Percentiles rank a stretch among this genome's conserved stretches.
These are phyloP conservation scores for Aelia acuminata DNA, from an alignment of 2,888 invertebrate species.

Conservation along the genomic window DNA sequence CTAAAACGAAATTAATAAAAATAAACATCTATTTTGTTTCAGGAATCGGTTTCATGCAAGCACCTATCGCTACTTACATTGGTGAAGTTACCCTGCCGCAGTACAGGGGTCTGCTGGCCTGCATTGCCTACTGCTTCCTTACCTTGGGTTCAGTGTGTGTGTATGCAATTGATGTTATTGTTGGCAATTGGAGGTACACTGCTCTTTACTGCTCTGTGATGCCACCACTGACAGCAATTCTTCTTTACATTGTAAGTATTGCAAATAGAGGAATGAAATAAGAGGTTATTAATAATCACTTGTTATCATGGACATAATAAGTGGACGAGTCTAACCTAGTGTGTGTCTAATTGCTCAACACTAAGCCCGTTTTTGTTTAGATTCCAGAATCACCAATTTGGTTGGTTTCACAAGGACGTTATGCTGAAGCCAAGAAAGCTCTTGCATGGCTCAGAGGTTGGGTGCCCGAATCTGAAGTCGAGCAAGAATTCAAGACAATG, in stretches of 20 bases:
- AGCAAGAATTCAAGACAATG: slow-evolving; percentile 61
- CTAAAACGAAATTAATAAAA: too few relatives aligned
- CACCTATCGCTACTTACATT: slow-evolving; percentile 63
- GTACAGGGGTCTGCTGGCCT: slow-evolving; percentile 62
- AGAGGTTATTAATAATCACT: too few relatives aligned
- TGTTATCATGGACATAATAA: too few relatives aligned
- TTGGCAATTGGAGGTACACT: slow-evolving; percentile 61
- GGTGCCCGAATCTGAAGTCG: slow-evolving; percentile 61
- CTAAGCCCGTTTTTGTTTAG: too few relatives aligned
- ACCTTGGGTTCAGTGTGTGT: slow-evolving; percentile 62
- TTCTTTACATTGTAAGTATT: slow-evolving; percentile 62
- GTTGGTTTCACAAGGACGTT: slow-evolving; percentile 61
- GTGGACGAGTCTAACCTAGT: too few relatives aligned
- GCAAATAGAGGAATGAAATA: background rate
- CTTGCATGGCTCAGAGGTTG: slow-evolving; percentile 63
- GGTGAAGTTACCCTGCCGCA: slow-evolving; percentile 62
- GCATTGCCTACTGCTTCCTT: slow-evolving; percentile 62
- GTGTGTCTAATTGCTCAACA: too few relatives aligned
- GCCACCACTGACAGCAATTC: slow-evolving; percentile 61
- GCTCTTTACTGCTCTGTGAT: slow-evolving; percentile 58
- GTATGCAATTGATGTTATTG: slow-evolving; percentile 62
- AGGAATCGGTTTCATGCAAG: slow-evolving; percentile 64
- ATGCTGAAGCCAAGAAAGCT: slow-evolving; percentile 62
- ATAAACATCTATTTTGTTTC: too few relatives aligned
- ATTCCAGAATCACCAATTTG: slow-evolving; percentile 64